phyloP scores from a whole-genome alignment of 2,888 invertebrate species.

The Autographa pulchrina region DNA sequence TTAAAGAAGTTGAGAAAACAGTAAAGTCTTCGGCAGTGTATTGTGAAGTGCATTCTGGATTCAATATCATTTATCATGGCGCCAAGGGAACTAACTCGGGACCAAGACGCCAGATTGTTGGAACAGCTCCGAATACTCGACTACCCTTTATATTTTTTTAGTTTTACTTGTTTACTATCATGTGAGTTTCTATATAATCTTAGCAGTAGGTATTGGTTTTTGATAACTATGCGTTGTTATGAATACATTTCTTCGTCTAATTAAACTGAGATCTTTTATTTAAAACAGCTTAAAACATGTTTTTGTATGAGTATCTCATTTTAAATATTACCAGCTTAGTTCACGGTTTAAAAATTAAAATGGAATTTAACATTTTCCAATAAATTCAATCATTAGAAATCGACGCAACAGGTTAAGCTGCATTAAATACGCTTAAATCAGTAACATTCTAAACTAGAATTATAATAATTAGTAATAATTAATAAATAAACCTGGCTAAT shows the following conservation, averaged over 20 bases:
- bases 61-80: constrained; percentile 7
- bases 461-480: no score
- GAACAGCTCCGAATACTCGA: background rate
- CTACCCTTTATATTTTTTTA: background rate
- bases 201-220: background rate
- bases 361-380: no score
- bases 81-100: background rate
- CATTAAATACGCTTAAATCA: background rate
- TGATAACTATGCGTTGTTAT: no score
- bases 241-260: no score
- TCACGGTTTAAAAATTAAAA: background rate
- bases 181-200: background rate
- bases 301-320: no score
- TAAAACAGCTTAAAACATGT: no score
- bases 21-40: background rate
- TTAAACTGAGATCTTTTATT: no score
- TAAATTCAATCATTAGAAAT: background rate
- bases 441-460: no score
- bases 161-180: background rate
- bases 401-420: background rate
- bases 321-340: no score
- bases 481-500: no score
- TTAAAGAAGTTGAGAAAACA: background rate
- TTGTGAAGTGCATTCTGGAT: constrained; percentile 1
- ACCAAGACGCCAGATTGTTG: constrained; percentile 4